Evolutionary conservation across 2,888 invertebrate species (phyloP), one percentile per base, ranked within the genome.

Genomic region (Dasypolia templi): DNA sequence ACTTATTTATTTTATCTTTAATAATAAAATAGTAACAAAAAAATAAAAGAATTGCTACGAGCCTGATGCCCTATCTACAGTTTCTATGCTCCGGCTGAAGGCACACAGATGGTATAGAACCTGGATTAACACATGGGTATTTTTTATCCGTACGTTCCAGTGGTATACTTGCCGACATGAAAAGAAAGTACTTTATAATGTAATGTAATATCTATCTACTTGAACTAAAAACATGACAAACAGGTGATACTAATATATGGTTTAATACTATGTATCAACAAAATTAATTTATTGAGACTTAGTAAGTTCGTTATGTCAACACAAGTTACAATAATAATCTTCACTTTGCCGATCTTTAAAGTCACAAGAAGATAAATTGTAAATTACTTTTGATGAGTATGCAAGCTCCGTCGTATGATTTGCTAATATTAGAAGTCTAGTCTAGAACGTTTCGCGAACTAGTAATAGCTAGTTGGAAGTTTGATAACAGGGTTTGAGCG

Each of bases 251-350:
- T 68, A 39, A 39, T 39, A 7, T 9, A 29, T 68, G 35, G 58
- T 66, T 44, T 11, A 64, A 46, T 59, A 70, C 42, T n/a, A n/a
- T n/a, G n/a, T 14, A 78, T 19, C 42, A 49, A 35, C 2, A 58
- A 59, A 29, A 44, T n/a, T 39, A 42, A 26, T 44, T 77, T 2
- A 53, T 49, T 42, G 32, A 71, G 14, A 56, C 71, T 59, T 39
- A 67, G 59, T 26, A 55, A 17, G 42, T 49, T 56, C 62, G 19
- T 46, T 46, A 68, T 53, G 78, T 76, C 61, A 76, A 76, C 68
- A 69, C 6, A 29, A n/a, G 17, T 32, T 39, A 39, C 29, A 46
- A 63, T 76, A n/a, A n/a, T 62, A 78, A 76, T 62, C 53, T 46
- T n/a, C 29, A 78, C 63, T 63, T 63, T 22, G 35, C 12, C 35